Evolutionary conservation across 2,113 vertebrate genomes (phyloP).

Genomic region (Astur gentilis): DNA sequence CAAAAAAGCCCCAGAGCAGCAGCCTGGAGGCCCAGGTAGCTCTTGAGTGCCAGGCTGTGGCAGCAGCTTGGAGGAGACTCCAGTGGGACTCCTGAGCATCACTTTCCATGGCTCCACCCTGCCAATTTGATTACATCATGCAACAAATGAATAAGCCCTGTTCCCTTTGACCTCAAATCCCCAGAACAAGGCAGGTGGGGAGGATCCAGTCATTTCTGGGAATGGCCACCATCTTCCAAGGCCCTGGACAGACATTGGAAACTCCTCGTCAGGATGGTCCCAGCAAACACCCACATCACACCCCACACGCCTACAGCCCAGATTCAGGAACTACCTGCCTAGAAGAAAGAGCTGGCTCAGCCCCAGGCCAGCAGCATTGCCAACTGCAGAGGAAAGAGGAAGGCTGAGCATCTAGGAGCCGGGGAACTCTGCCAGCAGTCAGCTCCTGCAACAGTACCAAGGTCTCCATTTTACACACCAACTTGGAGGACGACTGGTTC

Average conservation of each 20-base stretch:
- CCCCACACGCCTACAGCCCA: neutral
- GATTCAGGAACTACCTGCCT: neutral
- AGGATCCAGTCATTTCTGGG: neutral
- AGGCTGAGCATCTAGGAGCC: neutral
- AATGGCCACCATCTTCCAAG: neutral
- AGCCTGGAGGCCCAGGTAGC: neutral
- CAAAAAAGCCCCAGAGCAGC: neutral
- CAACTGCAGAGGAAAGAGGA: conserved; percentile 32
- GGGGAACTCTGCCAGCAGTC: conserved; percentile 33
- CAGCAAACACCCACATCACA: neutral
- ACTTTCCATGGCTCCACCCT: neutral
- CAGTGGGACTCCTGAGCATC: neutral
- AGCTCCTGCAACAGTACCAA: neutral
- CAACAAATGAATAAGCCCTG: neutral
- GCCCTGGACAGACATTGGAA: neutral
- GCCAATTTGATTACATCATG: neutral
- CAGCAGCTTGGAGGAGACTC: neutral
- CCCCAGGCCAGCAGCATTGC: neutral
- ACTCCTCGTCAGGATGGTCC: neutral
- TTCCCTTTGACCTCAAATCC: neutral
- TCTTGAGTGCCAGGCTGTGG: neutral
- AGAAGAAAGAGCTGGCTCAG: neutral
- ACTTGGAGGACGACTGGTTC: neutral
- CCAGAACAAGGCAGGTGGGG: neutral
- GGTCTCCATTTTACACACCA: conserved; percentile 23